Percentiles rank a stretch among this genome's conserved stretches.
Conservation (phyloP, 2,888 invertebrate species). For the Eupithecia subumbrata region DNA sequence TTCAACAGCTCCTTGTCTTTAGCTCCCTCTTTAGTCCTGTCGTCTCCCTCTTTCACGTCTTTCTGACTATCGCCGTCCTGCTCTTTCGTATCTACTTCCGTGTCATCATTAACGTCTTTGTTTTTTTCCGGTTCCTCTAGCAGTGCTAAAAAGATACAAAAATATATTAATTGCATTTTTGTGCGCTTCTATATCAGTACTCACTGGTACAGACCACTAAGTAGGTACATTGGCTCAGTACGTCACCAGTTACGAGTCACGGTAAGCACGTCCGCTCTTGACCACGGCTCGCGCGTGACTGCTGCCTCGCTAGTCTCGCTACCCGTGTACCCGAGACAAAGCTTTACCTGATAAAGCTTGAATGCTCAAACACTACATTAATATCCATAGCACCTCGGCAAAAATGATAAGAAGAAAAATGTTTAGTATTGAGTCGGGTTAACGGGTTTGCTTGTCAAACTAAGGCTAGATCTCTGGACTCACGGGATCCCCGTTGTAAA, state of each 20-base stretch:
- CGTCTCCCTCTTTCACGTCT: slow-evolving; percentile 34
- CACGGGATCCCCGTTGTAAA: too few species aligned
- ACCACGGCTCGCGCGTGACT: too few species aligned
- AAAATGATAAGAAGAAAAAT: neutral
- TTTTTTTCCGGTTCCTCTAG: slow-evolving; percentile 58
- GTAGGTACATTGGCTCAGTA: too few species aligned
- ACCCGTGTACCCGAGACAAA: too few species aligned
- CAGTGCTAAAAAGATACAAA: slow-evolving; percentile 52
- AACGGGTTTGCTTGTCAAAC: too few species aligned
- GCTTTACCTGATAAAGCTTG: too few species aligned
- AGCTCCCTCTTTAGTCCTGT: slow-evolving; percentile 42
- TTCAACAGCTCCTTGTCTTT: slow-evolving; percentile 68
- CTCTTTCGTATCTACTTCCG: slow-evolving; percentile 45
- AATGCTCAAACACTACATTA: too few species aligned
- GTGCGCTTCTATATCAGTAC: neutral
- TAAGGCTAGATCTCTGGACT: too few species aligned
- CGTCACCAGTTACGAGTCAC: too few species aligned
- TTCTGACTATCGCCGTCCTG: slow-evolving; percentile 35
- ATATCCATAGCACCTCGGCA: neutral
- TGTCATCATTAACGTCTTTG: slow-evolving; percentile 22
- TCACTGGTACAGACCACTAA: too few species aligned
- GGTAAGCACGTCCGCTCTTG: too few species aligned
- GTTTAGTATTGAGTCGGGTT: neutral
- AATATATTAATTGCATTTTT: neutral
- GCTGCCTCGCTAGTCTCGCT: too few species aligned